These are phyloP conservation scores for Eulemur mongoz DNA, from an alignment of 2,797 vertebrate genomes.

Conservation along the genomic window DNA sequence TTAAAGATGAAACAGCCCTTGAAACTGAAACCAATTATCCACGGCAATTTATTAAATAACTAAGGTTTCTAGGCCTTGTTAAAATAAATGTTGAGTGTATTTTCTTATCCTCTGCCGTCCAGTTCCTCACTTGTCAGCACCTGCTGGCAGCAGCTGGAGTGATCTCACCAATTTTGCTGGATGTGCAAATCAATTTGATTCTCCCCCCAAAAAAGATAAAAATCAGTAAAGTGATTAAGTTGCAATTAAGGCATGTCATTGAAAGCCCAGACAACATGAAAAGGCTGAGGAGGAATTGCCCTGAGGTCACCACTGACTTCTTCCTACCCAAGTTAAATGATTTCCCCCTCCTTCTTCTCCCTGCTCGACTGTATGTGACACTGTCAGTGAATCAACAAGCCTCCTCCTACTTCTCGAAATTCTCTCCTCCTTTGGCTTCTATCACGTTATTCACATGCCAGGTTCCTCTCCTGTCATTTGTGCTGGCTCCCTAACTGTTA, in stretches of 20 bases:
- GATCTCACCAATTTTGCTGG: slow-evolving; percentile 49
- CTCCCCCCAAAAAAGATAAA: slow-evolving; percentile 51
- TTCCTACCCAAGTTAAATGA: background rate
- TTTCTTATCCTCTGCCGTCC: slow-evolving; percentile 49
- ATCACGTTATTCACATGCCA: background rate
- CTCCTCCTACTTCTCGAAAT: background rate
- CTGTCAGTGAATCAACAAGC: background rate
- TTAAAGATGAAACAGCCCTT: slow-evolving; percentile 46
- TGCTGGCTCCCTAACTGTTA: background rate
- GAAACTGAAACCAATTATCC: slow-evolving; percentile 65
- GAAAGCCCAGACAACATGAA: slow-evolving; percentile 33
- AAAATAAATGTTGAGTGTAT: slow-evolving; percentile 53
- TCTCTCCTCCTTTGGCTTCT: background rate
- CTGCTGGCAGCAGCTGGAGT: slow-evolving; percentile 62
- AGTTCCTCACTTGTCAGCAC: slow-evolving; percentile 62
- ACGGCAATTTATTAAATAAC: slow-evolving; percentile 62
- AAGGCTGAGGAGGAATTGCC: background rate
- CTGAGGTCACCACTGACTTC: slow-evolving; percentile 22
- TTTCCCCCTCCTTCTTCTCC: background rate
- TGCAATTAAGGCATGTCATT: slow-evolving; percentile 49
- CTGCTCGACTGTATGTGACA: background rate
- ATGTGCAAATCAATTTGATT: slow-evolving; percentile 71
- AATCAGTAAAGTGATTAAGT: slow-evolving; percentile 67
- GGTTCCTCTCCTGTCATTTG: background rate
- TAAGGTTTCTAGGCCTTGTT: slow-evolving; percentile 61